These are phyloP conservation scores for Hippocampus abdominalis DNA, from an alignment of 2,113 vertebrate genomes.

Conservation along the genomic window DNA sequence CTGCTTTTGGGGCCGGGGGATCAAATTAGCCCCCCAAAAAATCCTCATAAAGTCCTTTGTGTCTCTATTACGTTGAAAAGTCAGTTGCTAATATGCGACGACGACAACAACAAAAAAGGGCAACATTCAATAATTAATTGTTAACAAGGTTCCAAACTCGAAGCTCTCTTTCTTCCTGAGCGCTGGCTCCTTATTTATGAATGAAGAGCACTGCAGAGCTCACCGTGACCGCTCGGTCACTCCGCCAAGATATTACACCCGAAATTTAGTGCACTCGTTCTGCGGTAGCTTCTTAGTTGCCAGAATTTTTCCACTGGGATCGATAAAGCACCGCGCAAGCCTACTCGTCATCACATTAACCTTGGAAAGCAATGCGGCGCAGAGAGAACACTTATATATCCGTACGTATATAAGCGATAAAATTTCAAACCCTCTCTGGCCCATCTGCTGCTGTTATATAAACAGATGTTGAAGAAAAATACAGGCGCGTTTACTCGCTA, in stretches of 20 bases:
- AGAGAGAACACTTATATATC: slow-evolving; percentile 19
- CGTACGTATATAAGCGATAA: slow-evolving; percentile 25
- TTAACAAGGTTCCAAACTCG: background rate
- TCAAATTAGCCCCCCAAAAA: too few relatives aligned
- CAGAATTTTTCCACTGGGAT: slow-evolving; percentile 23
- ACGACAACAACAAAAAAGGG: background rate
- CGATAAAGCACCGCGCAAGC: slow-evolving; percentile 26
- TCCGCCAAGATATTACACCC: background rate
- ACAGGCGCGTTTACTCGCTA: slow-evolving; percentile 17
- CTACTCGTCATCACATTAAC: slow-evolving; percentile 36
- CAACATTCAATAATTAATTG: background rate
- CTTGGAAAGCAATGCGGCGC: slow-evolving; percentile 18
- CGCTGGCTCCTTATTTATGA: slow-evolving; percentile 1
- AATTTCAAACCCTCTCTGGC: slow-evolving; percentile 13
- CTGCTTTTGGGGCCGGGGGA: too few relatives aligned
- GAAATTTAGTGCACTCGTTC: background rate
- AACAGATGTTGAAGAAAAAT: slow-evolving; percentile 33
- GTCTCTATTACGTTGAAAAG: too few relatives aligned
- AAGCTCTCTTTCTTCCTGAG: background rate
- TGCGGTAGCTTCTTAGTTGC: slow-evolving; percentile 4
- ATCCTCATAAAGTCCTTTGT: too few relatives aligned
- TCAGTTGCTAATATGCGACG: too few relatives aligned
- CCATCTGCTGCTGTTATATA: slow-evolving; percentile 39
- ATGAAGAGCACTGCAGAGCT: background rate
- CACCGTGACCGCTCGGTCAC: background rate